A percentile compares a stretch with the other conserved stretches of the same genome.
These are phyloP conservation scores for Mastomys coucha DNA, from an alignment of 2,113 vertebrate genomes.

Conservation along the genomic window DNA sequence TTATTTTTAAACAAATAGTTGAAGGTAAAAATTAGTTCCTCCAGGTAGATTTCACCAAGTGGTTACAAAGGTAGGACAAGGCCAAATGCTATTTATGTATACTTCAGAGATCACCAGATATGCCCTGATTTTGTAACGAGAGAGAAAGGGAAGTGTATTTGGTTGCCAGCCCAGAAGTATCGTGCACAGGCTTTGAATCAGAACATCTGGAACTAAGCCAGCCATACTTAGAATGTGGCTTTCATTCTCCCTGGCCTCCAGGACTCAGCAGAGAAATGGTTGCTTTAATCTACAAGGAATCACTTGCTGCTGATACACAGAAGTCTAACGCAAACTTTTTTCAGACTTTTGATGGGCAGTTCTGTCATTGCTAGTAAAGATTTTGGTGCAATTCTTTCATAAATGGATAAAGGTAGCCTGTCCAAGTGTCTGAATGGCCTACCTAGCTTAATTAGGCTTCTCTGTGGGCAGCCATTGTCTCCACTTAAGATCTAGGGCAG, in stretches of 20 bases:
- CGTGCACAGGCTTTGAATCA: not conserved
- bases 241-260: not conserved
- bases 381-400: not conserved
- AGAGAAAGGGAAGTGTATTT: not conserved
- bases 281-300: not conserved
- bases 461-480: not conserved
- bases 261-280: not conserved
- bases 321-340: slow-evolving; percentile 11
- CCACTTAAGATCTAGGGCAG: slow-evolving; percentile 37
- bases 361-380: not conserved
- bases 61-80: not conserved
- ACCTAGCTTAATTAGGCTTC: slow-evolving; percentile 29
- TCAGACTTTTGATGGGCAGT: not conserved
- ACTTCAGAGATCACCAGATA: not conserved
- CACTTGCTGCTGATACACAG: not conserved
- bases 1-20: not conserved
- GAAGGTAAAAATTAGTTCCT: not conserved
- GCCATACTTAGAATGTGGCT: not conserved
- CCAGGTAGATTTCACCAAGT: not conserved
- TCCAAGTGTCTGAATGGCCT: not conserved
- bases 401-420: not conserved
- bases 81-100: not conserved
- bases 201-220: not conserved
- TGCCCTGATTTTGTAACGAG: not conserved
- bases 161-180: not conserved